Evolutionary conservation across 2,797 vertebrate species (phyloP).

Genomic region (Linurgus olivaceus): DNA sequence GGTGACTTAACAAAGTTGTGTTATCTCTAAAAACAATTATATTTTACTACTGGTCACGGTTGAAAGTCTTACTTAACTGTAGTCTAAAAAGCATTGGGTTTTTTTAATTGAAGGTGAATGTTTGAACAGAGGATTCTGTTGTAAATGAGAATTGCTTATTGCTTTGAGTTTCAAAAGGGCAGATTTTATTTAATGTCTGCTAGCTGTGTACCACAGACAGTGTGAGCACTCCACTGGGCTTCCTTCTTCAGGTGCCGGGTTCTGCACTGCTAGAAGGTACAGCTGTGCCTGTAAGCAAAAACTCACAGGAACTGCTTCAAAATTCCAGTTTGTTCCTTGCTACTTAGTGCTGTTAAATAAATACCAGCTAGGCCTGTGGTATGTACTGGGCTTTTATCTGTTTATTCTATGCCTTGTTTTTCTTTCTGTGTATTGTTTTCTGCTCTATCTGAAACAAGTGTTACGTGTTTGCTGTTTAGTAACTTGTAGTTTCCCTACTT

Average conservation of each 20-base stretch:
- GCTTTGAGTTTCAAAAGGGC: background rate
- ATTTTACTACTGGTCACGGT: background rate
- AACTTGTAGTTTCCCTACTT: background rate
- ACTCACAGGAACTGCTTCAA: background rate
- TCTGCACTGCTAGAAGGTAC: background rate
- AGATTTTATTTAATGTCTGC: background rate
- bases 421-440: background rate
- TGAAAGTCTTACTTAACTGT: background rate
- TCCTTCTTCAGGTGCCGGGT: background rate
- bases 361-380: rapidly evolving
- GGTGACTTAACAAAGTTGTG: background rate
- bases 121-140: background rate
- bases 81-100: background rate
- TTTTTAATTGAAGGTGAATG: background rate
- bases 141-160: background rate
- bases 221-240: background rate
- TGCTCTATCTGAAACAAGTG: background rate
- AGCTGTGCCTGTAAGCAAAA: background rate
- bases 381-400: background rate
- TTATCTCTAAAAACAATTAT: background rate
- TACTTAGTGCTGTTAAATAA: background rate
- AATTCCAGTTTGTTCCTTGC: background rate
- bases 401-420: background rate
- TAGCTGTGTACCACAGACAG: background rate
- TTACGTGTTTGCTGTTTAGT: background rate